Percentiles rank a stretch among this genome's conserved stretches.
Conservation (phyloP, 2,888 invertebrate genomes). For the Lampropteryx suffumata region DNA sequence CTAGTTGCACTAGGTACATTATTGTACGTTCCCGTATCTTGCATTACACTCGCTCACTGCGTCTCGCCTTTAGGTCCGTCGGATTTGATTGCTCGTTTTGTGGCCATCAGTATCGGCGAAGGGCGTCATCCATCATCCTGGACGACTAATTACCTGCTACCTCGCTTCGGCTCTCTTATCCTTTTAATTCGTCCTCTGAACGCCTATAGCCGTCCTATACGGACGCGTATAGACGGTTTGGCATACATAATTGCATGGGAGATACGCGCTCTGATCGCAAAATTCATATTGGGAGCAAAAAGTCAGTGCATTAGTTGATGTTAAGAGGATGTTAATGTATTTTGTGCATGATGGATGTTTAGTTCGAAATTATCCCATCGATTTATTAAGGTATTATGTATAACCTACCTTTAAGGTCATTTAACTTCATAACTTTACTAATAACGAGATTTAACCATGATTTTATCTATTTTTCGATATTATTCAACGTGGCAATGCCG, state of each 20-base stretch:
- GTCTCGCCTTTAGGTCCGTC: constrained; percentile 16
- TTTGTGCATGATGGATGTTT: constrained; percentile 36
- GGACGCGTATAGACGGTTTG: constrained; percentile 26
- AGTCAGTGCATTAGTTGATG: constrained; percentile 49
- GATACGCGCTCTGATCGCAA: constrained; percentile 61
- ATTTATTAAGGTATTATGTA: constrained; percentile 2
- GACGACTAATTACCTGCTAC: constrained; percentile 80
- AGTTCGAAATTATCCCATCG: constrained; percentile 22
- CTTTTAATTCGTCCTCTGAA: constrained; percentile 75
- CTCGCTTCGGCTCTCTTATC: constrained; percentile 74
- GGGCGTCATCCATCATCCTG: constrained; percentile 76
- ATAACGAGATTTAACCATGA: too few relatives aligned
- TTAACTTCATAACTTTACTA: too few relatives aligned
- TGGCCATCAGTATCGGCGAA: constrained; percentile 69
- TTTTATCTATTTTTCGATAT: too few relatives aligned
- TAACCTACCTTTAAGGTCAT: not conserved
- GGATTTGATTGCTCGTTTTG: constrained; percentile 67
- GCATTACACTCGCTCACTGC: constrained; percentile 1
- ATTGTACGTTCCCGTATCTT: too few relatives aligned
- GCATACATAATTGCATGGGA: constrained; percentile 68
- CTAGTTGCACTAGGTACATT: too few relatives aligned
- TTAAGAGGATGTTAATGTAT: constrained; percentile 46
- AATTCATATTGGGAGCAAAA: constrained; percentile 58
- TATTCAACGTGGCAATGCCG: too few relatives aligned
- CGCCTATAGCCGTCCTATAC: constrained; percentile 50